A percentile compares a stretch with the other conserved stretches of the same genome.
Conservation (phyloP, 2,888 invertebrate species). For the Coelopa pilipes region DNA sequence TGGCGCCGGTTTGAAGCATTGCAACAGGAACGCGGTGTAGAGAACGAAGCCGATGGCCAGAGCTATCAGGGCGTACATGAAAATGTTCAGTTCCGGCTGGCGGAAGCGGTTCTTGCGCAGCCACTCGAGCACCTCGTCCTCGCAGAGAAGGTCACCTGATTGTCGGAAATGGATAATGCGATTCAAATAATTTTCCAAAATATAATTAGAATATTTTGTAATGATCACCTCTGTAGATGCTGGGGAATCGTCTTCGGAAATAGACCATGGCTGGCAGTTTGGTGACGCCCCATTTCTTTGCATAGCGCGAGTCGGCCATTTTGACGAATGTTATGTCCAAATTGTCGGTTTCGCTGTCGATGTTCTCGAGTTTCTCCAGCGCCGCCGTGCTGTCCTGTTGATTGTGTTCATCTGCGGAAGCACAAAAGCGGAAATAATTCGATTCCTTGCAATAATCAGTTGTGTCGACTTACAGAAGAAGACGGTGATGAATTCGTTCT, state of each 20-base stretch:
- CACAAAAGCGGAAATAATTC: not conserved
- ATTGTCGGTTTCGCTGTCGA: conserved; percentile 94
- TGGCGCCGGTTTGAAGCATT: conserved; percentile 84
- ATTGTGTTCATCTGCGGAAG: conserved; percentile 78
- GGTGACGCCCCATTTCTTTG: conserved; percentile 93
- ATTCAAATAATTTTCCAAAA: not conserved
- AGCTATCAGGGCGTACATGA: conserved; percentile 92
- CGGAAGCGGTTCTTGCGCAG: conserved; percentile 91
- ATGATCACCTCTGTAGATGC: conserved; percentile 85
- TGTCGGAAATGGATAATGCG: not conserved
- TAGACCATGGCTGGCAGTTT: conserved; percentile 91
- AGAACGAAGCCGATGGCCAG: conserved; percentile 86
- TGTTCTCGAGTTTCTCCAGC: conserved; percentile 87
- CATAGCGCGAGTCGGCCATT: conserved; percentile 91
- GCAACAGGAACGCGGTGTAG: conserved; percentile 90
- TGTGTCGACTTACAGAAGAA: conserved; percentile 85
- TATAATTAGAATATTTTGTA: not conserved
- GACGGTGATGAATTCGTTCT: conserved; percentile 94
- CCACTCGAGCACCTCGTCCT: conserved; percentile 91
- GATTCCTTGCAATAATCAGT: not conserved
- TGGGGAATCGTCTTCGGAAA: conserved; percentile 90
- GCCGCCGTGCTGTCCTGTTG: conserved; percentile 84
- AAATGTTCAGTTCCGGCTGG: conserved; percentile 91
- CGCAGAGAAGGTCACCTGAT: conserved; percentile 82
- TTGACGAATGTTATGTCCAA: conserved; percentile 94